Evolutionary conservation across 2,797 vertebrate genomes (phyloP).

Genomic region (Phalloptychus januarius): DNA sequence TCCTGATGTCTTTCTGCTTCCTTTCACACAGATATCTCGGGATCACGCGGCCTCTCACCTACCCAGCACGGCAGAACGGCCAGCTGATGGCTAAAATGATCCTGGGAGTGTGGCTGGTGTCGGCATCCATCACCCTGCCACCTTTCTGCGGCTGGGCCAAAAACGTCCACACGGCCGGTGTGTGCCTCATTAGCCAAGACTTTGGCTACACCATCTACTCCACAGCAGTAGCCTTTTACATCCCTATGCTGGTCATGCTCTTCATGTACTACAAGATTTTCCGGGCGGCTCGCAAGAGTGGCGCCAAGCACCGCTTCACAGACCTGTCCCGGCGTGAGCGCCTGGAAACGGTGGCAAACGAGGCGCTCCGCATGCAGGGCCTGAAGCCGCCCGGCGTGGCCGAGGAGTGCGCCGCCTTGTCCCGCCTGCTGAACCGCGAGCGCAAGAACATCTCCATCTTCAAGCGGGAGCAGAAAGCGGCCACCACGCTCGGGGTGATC

Average conservation of each 20-base stretch:
- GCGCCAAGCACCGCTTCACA: conserved; percentile 83
- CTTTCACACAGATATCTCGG: conserved; percentile 79
- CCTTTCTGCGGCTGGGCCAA: conserved; percentile 87
- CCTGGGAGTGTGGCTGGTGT: conserved; percentile 83
- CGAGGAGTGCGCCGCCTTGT: conserved; percentile 80
- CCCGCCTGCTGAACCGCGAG: conserved; percentile 80
- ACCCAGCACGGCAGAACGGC: conserved; percentile 84
- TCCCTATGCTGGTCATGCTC: conserved; percentile 87
- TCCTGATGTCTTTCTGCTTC: conserved; percentile 37
- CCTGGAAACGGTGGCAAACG: conserved; percentile 75
- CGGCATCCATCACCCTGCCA: conserved; percentile 85
- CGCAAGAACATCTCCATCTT: conserved; percentile 86
- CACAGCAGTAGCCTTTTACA: conserved; percentile 86
- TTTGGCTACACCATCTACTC: conserved; percentile 87
- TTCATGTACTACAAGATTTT: conserved; percentile 89
- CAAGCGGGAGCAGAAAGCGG: conserved; percentile 86
- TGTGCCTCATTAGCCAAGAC: conserved; percentile 87
- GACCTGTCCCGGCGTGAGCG: conserved; percentile 75
- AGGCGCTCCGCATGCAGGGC: conserved; percentile 82
- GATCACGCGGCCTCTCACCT: conserved; percentile 84
- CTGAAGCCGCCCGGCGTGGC: conserved; percentile 79
- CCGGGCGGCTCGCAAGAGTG: conserved; percentile 83
- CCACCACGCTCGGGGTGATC: conserved; percentile 84
- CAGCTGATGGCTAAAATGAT: conserved; percentile 88
- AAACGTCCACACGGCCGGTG: conserved; percentile 80